phyloP scores from a whole-genome alignment of 35 echinoderm and acorn worm species.

The Lytechinus pictus region DNA sequence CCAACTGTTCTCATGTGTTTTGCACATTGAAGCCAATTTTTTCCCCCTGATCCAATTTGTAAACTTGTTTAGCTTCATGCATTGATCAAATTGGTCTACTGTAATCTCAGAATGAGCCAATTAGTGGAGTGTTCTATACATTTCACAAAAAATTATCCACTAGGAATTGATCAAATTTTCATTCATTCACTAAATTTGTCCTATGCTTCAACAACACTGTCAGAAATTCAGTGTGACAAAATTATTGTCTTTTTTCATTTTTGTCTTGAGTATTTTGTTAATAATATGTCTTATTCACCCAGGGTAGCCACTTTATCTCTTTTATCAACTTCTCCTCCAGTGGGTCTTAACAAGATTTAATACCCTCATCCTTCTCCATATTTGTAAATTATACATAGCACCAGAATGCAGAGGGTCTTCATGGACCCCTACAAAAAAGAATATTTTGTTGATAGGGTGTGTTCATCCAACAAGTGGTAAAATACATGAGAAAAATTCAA shows the following conservation, averaged over 20 bases:
- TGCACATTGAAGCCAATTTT: neutral
- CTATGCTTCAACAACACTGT: neutral
- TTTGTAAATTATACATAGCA: too few species aligned
- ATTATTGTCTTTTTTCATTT: neutral
- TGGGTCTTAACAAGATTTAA: too few species aligned
- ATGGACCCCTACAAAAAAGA: neutral
- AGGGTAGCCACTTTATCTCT: too few species aligned
- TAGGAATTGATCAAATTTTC: neutral
- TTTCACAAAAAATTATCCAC: neutral
- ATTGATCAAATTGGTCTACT: slow-evolving; percentile 13
- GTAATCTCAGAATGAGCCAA: neutral
- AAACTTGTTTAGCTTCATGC: neutral
- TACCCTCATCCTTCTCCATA: too few species aligned
- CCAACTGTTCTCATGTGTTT: slow-evolving; percentile 26
- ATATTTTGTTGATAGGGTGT: too few species aligned
- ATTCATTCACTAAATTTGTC: neutral
- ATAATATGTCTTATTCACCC: too few species aligned
- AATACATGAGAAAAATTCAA: too few species aligned
- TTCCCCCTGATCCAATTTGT: neutral
- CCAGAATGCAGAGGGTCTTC: too few species aligned
- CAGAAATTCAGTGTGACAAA: neutral
- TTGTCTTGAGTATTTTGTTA: too few species aligned
- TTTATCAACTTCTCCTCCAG: too few species aligned
- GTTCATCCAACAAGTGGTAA: too few species aligned
- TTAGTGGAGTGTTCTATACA: neutral